Evolutionary conservation across 1,140 invertebrate genomes (phyloP), one percentile per base, ranked within the genome.

Genomic region (Holcopasites calliopsidis): DNA sequence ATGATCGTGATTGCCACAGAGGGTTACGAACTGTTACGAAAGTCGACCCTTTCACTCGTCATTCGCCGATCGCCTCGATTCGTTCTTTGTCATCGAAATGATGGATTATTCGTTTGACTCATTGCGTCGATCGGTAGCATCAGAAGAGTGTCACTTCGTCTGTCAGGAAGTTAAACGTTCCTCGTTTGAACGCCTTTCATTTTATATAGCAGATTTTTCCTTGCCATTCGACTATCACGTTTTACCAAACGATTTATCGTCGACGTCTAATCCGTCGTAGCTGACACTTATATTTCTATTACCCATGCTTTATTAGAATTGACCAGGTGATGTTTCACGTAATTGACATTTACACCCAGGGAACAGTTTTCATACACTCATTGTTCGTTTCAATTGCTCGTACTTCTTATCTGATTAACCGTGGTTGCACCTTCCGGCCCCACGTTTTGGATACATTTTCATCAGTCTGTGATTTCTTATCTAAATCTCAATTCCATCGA

Each of bases 241-340:
- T 64, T 52, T 16, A 2, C 28, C 31, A 13, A 28, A 60, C 26
- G 23, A 76, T 47, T 44, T 55, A 35, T 62, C 23, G 35, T 44
- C 18, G 8, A 28, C 57, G 11, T 23, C 49, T 50, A 49, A 66
- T 52, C 18, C 21, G 54, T 65, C 44, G 62, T 31, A 4, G 57
- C 72, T 76, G 62, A 54, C 49, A 82, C 73, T 81, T 73, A 73
- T 73, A 26, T 71, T 5, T n/a, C 21, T 16, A 47, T 49, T 61
- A 79, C 16, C 40, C 47, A 80, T 60, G 11, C n/a, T 2, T 31
- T 18, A 18, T 10, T 13, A 6, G 23, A n/a, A 31, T 33, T 42
- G 23, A 62, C 44, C 66, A 21, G 44, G 44, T 71, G 75, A 72
- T 55, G 57, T 72, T 77, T 47, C 33, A 26, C 47, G 13, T 26